phyloP scores from a whole-genome alignment of 1,140 invertebrate genomes.

The Bradynema listronoti region DNA sequence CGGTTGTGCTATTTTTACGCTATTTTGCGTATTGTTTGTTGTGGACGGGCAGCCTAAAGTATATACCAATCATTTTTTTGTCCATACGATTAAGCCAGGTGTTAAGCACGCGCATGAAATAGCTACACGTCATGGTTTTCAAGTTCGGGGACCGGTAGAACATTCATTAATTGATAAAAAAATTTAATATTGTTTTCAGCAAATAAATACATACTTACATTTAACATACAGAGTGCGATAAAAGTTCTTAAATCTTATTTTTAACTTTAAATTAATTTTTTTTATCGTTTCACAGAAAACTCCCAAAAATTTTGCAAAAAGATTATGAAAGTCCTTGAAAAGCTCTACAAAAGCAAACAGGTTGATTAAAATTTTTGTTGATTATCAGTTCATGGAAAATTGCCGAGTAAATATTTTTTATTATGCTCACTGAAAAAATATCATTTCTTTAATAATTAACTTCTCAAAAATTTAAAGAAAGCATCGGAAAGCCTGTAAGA shows the following conservation, averaged over 20 bases:
- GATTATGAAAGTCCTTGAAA: constrained; percentile 7
- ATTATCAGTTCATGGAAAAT: too few species aligned
- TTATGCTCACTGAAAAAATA: too few species aligned
- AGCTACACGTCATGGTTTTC: constrained; percentile 56
- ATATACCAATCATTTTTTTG: constrained; percentile 57
- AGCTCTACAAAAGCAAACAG: too few species aligned
- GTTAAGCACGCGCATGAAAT: constrained; percentile 51
- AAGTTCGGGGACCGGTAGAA: constrained; percentile 55
- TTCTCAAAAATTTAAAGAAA: too few species aligned
- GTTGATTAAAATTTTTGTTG: too few species aligned
- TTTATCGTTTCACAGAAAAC: not conserved
- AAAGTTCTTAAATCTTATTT: constrained; percentile 5
- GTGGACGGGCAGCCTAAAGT: too few species aligned
- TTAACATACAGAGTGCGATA: constrained; percentile 2
- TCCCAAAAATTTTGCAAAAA: not conserved
- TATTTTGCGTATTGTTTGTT: too few species aligned
- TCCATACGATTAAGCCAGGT: constrained; percentile 50
- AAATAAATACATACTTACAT: not conserved
- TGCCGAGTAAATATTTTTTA: too few species aligned
- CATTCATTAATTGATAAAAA: not conserved
- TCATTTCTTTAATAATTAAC: too few species aligned
- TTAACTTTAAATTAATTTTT: not conserved
- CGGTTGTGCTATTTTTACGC: too few species aligned
- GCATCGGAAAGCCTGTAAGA: too few species aligned
- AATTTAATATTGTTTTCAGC: not conserved